Conservation (phyloP, 2,797 vertebrate species). For the Sebastes diaconus region DNA sequence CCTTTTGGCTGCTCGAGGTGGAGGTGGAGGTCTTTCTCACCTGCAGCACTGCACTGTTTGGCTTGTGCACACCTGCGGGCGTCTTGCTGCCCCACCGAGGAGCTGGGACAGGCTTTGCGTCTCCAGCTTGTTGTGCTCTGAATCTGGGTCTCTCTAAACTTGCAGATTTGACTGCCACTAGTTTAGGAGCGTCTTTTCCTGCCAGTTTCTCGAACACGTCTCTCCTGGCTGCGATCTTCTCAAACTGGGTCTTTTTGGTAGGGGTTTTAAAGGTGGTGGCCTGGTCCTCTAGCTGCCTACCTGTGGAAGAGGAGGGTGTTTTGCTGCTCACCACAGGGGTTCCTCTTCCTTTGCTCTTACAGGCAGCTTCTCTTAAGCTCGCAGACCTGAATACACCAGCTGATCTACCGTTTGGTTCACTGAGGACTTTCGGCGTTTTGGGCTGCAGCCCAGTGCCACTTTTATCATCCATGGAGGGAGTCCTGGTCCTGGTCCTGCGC, state of each 20-base stretch:
- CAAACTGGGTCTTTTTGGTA: slow-evolving; percentile 68
- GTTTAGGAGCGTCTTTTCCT: slow-evolving; percentile 67
- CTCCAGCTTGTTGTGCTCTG: slow-evolving; percentile 26
- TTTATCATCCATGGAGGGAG: slow-evolving; percentile 67
- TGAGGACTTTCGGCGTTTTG: slow-evolving; percentile 25
- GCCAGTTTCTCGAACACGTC: slow-evolving; percentile 68
- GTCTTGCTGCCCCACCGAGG: slow-evolving; percentile 28
- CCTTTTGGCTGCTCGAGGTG: slow-evolving; percentile 14
- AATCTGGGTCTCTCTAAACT: slow-evolving; percentile 73
- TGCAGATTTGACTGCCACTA: slow-evolving; percentile 48
- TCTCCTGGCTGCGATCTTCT: slow-evolving; percentile 73
- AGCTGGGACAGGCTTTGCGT: slow-evolving; percentile 25
- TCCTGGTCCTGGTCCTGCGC: slow-evolving; percentile 75
- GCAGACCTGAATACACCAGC: slow-evolving; percentile 38
- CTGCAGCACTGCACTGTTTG: slow-evolving; percentile 8
- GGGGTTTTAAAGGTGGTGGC: slow-evolving; percentile 62
- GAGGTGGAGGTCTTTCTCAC: slow-evolving; percentile 42
- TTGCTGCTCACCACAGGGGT: slow-evolving; percentile 3
- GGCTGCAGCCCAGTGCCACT: slow-evolving; percentile 5
- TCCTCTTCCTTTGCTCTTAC: slow-evolving; percentile 34
- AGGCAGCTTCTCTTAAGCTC: slow-evolving; percentile 49
- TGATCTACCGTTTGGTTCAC: slow-evolving; percentile 51
- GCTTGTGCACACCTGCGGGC: slow-evolving; percentile 32
- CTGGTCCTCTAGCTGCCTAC: slow-evolving; percentile 32
- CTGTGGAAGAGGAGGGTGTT: not conserved